A percentile compares a stretch with the other conserved stretches of the same genome.
These are phyloP conservation scores for Ornithorhynchus anatinus DNA, from an alignment of 2,113 vertebrate species.

Conservation along the genomic window DNA sequence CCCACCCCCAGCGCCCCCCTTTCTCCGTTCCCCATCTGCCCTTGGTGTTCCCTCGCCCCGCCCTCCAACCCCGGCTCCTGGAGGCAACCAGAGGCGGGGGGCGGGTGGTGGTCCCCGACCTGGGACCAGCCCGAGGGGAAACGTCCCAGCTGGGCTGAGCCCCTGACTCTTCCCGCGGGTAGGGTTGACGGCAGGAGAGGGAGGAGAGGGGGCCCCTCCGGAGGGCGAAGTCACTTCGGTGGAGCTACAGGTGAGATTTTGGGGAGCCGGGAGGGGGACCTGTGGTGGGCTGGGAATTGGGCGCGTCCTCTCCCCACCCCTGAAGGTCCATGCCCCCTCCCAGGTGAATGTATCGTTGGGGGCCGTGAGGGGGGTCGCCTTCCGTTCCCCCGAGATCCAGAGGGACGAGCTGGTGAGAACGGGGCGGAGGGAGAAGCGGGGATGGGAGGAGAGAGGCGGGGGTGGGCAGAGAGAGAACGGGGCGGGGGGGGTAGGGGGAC, in stretches of 20 bases:
- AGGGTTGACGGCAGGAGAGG: constrained; percentile 41
- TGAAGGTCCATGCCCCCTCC: constrained; percentile 3
- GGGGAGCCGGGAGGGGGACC: neutral
- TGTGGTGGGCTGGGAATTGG: neutral
- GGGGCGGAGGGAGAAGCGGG: neutral
- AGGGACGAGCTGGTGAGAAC: constrained; percentile 44
- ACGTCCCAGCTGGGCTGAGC: neutral
- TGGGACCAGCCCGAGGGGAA: neutral
- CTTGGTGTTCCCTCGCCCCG: neutral
- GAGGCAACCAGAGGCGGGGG: neutral
- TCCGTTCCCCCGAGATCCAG: constrained; percentile 85
- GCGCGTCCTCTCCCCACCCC: too few relatives aligned
- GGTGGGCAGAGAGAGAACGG: neutral
- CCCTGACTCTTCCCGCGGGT: neutral
- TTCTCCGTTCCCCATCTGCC: neutral
- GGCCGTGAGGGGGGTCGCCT: constrained; percentile 81
- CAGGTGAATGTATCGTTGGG: constrained; percentile 72
- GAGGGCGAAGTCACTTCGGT: constrained; percentile 44
- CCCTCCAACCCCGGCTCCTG: too few relatives aligned
- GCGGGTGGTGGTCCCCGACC: neutral
- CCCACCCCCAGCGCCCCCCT: too few relatives aligned
- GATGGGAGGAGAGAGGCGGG: neutral
- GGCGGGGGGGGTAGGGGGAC: constrained; percentile 44
- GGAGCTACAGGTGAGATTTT: neutral
- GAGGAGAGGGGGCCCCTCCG: constrained; percentile 65